Evolutionary conservation across 2,113 vertebrate species (phyloP).

Genomic region (Myiagra hebetior): DNA sequence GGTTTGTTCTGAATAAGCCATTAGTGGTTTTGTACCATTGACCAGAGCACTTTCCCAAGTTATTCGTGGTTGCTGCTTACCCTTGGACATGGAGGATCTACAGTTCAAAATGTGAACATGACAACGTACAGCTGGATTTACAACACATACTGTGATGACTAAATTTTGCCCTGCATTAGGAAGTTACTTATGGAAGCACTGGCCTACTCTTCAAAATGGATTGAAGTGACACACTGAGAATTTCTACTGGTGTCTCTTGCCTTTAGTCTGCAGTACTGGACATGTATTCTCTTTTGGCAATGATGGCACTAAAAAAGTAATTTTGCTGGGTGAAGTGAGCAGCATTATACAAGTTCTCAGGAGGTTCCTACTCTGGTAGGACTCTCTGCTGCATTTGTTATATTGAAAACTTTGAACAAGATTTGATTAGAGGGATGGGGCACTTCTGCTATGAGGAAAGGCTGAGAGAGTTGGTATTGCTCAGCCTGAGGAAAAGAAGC

Average conservation of each 20-base stretch:
- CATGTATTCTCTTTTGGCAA: neutral
- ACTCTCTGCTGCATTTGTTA: neutral
- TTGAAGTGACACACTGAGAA: neutral
- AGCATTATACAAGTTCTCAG: neutral
- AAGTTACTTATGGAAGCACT: neutral
- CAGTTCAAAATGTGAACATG: neutral
- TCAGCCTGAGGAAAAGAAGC: neutral
- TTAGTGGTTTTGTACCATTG: neutral
- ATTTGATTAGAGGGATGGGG: neutral
- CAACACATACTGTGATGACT: neutral
- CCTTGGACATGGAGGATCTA: neutral
- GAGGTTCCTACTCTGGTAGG: neutral
- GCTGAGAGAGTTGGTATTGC: neutral
- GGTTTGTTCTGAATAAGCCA: neutral
- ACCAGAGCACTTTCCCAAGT: neutral
- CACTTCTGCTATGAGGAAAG: neutral
- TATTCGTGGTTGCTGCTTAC: neutral
- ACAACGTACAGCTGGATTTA: neutral
- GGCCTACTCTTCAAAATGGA: neutral
- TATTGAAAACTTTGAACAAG: neutral
- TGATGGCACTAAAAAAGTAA: neutral
- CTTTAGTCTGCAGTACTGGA: neutral
- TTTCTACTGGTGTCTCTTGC: neutral
- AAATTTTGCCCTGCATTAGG: neutral
- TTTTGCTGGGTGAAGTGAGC: neutral